Evolutionary conservation across 2,888 invertebrate species (phyloP), one percentile per base, ranked within the genome.

Genomic region (Callyntrura guangdongensis): DNA sequence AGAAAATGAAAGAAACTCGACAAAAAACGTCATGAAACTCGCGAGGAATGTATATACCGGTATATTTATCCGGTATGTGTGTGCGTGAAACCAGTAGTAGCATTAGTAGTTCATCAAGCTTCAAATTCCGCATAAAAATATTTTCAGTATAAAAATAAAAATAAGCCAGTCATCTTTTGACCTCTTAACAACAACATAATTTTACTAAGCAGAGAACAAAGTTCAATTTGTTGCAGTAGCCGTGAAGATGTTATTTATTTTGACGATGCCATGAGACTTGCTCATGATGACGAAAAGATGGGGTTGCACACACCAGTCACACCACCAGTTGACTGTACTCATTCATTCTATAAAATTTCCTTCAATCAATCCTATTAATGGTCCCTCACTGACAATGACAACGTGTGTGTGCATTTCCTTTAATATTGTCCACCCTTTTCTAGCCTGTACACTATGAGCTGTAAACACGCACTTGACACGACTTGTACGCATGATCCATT

Each of bases 331-430:
- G 47, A 47, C 47, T 47, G 47, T 61, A 9, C 5, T 59, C 17
- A 59, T 59, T 11, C 36, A 56, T 49, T 47, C 56, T 9, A 53
- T 56, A n/a, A n/a, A 9, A 1, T 27, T 27, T 74, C 22, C 20
- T 59, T 79, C 36, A 25, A 56, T 56, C 6, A 56, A 79, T 11
- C n/a, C 36, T 36, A 4, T 36, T 36, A 4, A 4, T 36, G 36
- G 3, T 36, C 6, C 36, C 6, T 36, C 3, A 6, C 36, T 36
- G 36, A 36, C 36, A 36, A 36, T 36, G 36, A 36, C 36, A 27
- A 59, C 27, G 45, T 77, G 1, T 74, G 5, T 64, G 36, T 90
- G 81, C 86, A 90, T 81, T 90, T 90, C 86, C 85, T 90, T 59
- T 20, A 3, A 79, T n/a, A n/a, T 9, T 56, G 4, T 11, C 56